Percentiles rank a stretch among this genome's conserved stretches.
Evolutionary conservation across 2,797 vertebrate genomes (phyloP).

Genomic region (Carduelis carduelis): DNA sequence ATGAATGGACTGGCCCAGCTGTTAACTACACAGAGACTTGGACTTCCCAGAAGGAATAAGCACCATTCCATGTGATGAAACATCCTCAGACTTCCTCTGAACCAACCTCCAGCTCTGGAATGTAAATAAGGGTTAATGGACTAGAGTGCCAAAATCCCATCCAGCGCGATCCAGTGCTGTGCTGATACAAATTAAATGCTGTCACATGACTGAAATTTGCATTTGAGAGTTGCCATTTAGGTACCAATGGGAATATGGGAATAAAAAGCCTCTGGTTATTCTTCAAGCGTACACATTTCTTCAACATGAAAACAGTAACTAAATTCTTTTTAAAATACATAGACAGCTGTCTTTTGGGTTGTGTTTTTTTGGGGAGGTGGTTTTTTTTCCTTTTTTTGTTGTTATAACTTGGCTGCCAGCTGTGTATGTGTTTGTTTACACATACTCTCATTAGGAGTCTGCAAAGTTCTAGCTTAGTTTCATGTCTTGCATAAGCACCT

Average conservation of each 20-base stretch:
- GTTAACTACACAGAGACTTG: conserved; percentile 85
- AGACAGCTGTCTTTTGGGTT: neutral
- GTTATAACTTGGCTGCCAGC: neutral
- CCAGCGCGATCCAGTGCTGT: neutral
- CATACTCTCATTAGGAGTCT: neutral
- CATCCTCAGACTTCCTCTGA: neutral
- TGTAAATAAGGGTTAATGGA: neutral
- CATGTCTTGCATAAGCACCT: neutral
- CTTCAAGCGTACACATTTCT: neutral
- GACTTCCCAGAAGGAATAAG: conserved; percentile 76
- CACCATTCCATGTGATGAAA: conserved; percentile 81
- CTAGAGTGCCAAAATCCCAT: neutral
- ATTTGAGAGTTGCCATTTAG: neutral
- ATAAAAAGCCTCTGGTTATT: neutral
- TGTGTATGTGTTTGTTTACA: neutral
- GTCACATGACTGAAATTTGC: neutral
- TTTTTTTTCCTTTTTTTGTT: neutral
- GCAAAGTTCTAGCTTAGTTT: neutral
- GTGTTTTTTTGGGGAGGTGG: neutral
- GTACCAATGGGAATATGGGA: neutral
- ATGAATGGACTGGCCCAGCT: conserved; percentile 88
- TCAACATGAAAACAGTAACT: neutral
- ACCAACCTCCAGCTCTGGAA: neutral
- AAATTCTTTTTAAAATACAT: neutral
- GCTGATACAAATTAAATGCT: neutral